A percentile compares a stretch with the other conserved stretches of the same genome.
These are phyloP conservation scores for Rhynchopsitta pachyrhyncha DNA, from an alignment of 2,113 vertebrate genomes.

Conservation along the genomic window DNA sequence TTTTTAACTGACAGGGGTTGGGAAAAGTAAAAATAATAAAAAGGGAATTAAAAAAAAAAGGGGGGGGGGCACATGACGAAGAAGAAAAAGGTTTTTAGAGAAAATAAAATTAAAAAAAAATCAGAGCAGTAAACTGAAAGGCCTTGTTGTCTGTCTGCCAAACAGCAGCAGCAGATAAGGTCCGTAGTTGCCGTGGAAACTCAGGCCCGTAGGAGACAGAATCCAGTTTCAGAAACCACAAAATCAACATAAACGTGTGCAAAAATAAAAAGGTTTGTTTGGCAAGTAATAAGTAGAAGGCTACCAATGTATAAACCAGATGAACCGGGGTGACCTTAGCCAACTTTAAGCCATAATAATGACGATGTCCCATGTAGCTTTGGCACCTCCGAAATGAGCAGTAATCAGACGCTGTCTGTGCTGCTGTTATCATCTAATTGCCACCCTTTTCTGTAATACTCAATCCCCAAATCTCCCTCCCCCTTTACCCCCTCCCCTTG, in stretches of 20 bases:
- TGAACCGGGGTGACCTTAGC: slow-evolving; percentile 84
- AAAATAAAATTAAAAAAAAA: slow-evolving; percentile 68
- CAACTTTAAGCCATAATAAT: slow-evolving; percentile 54
- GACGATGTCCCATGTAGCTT: slow-evolving; percentile 47
- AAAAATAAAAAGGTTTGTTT: slow-evolving; percentile 89
- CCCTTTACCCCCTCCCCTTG: neutral
- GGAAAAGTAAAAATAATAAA: slow-evolving; percentile 80
- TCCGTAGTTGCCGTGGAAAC: slow-evolving; percentile 88
- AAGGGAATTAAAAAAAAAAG: neutral
- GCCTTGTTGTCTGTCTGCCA: slow-evolving; percentile 84
- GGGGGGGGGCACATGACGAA: neutral
- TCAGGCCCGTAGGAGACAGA: slow-evolving; percentile 88
- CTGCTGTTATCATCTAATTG: slow-evolving; percentile 40
- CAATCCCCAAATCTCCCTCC: neutral
- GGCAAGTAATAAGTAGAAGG: slow-evolving; percentile 84
- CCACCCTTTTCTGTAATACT: neutral
- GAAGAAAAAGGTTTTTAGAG: slow-evolving; percentile 62
- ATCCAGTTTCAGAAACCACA: slow-evolving; percentile 93
- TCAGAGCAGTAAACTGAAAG: slow-evolving; percentile 81
- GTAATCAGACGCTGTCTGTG: neutral
- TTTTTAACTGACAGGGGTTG: slow-evolving; percentile 81
- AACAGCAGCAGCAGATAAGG: slow-evolving; percentile 90
- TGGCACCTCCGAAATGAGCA: slow-evolving; percentile 56
- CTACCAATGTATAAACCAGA: slow-evolving; percentile 84
- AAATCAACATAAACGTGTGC: slow-evolving; percentile 91